Percentiles rank a stretch among this genome's conserved stretches.
These are phyloP conservation scores for Syrmaticus mikado DNA, from an alignment of 2,113 vertebrate species.

Conservation along the genomic window DNA sequence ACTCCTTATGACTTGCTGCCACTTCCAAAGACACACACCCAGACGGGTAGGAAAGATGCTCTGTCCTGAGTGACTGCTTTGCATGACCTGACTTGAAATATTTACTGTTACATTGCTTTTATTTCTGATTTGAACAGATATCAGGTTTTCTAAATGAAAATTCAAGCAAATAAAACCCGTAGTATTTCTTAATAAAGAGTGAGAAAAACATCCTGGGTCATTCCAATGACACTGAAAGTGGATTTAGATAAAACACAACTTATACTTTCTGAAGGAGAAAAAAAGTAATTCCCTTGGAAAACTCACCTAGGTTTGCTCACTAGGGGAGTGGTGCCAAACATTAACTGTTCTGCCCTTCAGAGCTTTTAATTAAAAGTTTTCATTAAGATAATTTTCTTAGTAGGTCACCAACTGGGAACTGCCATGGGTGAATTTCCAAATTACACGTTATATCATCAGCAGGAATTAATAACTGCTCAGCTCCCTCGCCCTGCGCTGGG, in stretches of 20 bases:
- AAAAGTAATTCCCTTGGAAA: not conserved
- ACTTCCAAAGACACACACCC: not conserved
- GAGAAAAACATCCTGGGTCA: not conserved
- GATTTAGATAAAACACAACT: not conserved
- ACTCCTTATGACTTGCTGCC: not conserved
- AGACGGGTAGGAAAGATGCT: not conserved
- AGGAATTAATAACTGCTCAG: not conserved
- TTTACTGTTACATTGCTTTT: not conserved
- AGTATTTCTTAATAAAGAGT: not conserved
- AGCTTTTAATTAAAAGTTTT: not conserved
- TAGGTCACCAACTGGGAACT: not conserved
- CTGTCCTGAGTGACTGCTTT: not conserved
- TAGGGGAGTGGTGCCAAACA: not conserved
- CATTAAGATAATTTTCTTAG: not conserved
- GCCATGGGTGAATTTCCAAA: not conserved
- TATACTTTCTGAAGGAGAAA: not conserved
- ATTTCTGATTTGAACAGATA: not conserved
- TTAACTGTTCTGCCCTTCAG: not conserved
- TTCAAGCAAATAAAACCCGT: not conserved
- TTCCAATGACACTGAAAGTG: not conserved
- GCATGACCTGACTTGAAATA: not conserved
- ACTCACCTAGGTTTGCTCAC: not conserved
- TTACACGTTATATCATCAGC: not conserved
- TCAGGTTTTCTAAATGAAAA: not conserved
- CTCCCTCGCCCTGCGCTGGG: fast-evolving